phyloP scores from a whole-genome alignment of 2,888 invertebrate species.

The Synanthedon tipuliformis region DNA sequence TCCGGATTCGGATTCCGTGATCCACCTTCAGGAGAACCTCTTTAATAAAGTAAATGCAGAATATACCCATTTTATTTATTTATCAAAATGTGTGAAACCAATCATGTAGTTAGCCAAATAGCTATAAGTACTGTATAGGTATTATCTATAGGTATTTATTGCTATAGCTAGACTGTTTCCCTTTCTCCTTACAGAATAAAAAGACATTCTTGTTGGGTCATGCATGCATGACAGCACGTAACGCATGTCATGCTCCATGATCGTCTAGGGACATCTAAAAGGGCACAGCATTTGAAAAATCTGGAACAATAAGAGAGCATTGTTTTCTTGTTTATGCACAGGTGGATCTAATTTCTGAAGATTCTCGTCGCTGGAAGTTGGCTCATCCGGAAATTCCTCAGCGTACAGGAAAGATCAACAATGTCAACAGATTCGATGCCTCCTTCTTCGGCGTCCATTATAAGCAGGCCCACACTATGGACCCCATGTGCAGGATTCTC shows the following conservation, averaged over 20 bases:
- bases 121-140: no score
- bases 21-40: constrained; percentile 77
- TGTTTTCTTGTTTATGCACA: constrained; percentile 21
- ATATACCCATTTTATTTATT: background rate
- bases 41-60: constrained; percentile 71
- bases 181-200: no score
- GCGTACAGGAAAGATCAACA: constrained; percentile 77
- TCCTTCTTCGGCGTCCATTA: constrained; percentile 81
- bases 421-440: constrained; percentile 80
- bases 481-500: constrained; percentile 82
- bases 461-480: constrained; percentile 81
- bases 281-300: no score
- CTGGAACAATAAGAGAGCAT: no score
- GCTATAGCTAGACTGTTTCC: no score
- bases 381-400: constrained; percentile 81
- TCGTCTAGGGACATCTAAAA: no score
- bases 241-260: no score
- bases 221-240: no score
- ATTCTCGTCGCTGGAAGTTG: constrained; percentile 80
- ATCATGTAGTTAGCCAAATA: no score
- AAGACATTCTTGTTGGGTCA: no score
- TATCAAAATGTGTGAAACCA: no score
- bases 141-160: no score
- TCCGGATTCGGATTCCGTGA: constrained; percentile 81
- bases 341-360: constrained; percentile 86